phyloP scores from a whole-genome alignment of 2,113 vertebrate genomes.

The Probosciger aterrimus region DNA sequence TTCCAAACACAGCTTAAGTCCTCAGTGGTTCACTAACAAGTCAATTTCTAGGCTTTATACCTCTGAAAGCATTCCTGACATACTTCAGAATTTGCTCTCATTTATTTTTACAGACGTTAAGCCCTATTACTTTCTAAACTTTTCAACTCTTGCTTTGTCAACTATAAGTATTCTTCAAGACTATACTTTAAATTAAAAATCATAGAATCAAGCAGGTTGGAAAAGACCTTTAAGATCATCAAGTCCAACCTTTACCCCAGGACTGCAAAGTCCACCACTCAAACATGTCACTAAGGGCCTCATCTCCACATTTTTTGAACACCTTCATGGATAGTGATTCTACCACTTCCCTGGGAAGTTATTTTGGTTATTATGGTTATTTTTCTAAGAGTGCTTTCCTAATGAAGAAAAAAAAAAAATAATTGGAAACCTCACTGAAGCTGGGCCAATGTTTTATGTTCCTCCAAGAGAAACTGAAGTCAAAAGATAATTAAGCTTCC shows the following conservation, averaged over 20 bases:
- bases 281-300: neutral
- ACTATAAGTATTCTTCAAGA: neutral
- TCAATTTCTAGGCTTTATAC: neutral
- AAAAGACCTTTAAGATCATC: neutral
- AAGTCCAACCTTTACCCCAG: neutral
- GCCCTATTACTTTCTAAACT: neutral
- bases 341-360: neutral
- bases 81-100: neutral
- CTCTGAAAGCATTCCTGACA: neutral
- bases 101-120: neutral
- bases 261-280: neutral
- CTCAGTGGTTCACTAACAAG: neutral
- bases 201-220: neutral
- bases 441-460: neutral
- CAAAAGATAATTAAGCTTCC: neutral
- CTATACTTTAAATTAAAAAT: neutral
- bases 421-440: neutral
- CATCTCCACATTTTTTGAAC: neutral
- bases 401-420: neutral
- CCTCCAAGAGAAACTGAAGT: neutral
- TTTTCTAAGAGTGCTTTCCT: neutral
- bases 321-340: neutral
- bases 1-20: neutral
- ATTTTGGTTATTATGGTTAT: neutral
- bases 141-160: neutral